Evolutionary conservation across 1,140 invertebrate genomes (phyloP), one percentile per base, ranked within the genome.

Genomic region (Nasonia giraulti): DNA sequence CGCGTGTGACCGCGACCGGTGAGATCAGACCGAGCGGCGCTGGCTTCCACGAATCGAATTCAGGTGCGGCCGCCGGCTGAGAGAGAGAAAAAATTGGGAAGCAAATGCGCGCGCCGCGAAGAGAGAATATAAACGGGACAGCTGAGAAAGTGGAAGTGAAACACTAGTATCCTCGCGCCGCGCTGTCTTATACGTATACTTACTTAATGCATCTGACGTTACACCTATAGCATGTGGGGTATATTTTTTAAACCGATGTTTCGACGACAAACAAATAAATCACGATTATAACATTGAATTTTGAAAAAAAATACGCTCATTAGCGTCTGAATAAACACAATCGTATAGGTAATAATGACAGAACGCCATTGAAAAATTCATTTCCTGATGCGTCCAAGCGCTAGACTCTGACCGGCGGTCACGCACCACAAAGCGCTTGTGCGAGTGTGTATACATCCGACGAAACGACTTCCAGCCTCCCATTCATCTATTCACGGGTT

Each of bases 101-200:
- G 31, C 12, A 27, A 50, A 84, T 62, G 55, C 55, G 55, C 20
- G 20, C 55, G 20, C 55, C 2, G 5, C 20, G 5, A 17, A 17
- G 55, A 20, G 55, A 62, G 23, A 79, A 37, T 31, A 80, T 69
- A 66, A 85, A 55, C 73, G 80, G 78, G 55, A 68, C 79, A 68
- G 23, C 71, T n/a, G 84, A 76, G 79, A 85, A 85, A 85, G 84
- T 85, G 40, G 84, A 85, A 85, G 83, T 85, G 83, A 84, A 84
- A 80, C 66, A 84, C 47, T 80, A 50, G 23, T 50, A 55, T 27
- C 0, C 27, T 7, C n/a, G 20, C 37, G 12, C 8, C 55, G 73
- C 33, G 14, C 62, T 68, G 62, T 17, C 69, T 66, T 62, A 37
- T 23, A 33, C 40, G 17, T 17, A 50, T 14, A 55, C 50, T 55